Base-by-base conservation (phyloP, 2,113 vertebrate genomes). In the Bostrychus sinensis region DNA sequence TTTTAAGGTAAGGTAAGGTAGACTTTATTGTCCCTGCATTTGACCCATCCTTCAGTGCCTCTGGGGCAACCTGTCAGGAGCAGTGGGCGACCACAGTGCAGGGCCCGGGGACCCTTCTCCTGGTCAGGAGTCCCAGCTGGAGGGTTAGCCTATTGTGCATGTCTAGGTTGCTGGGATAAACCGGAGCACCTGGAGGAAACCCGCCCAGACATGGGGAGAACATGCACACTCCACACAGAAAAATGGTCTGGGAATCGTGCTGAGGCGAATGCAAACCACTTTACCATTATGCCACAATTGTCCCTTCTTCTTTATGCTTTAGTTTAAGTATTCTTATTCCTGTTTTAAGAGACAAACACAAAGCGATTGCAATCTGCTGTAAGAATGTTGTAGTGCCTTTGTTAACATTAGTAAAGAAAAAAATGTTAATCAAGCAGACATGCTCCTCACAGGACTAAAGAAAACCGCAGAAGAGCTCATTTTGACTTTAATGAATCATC, bases 401-500 rank as follows among this genome's bases (percentile, higher is more conserved):
- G n/a, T n/a, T n/a, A n/a, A n/a, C n/a, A n/a, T n/a, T n/a, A n/a
- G 43, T 8, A 10, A 39, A 43, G 38, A 61, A 65, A 57, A 58
- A 48, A 38, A 50, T 50, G 56, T 63, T 30, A 37, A 60, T 4
- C 45, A 60, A 72, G 34, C 64, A 30, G 41, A 62, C 41, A n/a
- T n/a, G n/a, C 43, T 20, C 12, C 61, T 22, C 36, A 22, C 46
- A 43, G 12, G 30, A 45, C 14, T 71, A 65, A 74, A 76, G 62
- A 46, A 32, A 70, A 11, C 50, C 61, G 22, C 70, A 53, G 53
- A 56, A 34, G 2, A 65, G 19, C 3, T 25, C 6, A 54, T 60
- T 75, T n/a, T n/a, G n/a, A n/a, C n/a, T 51, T 42, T 20, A 66
- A 61, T 65, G 42, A 59, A 63, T 25, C 32, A 56, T 62, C 50